These are phyloP conservation scores for Conchocele bisecta DNA, from an alignment of 2,888 invertebrate species.

Conservation along the genomic window DNA sequence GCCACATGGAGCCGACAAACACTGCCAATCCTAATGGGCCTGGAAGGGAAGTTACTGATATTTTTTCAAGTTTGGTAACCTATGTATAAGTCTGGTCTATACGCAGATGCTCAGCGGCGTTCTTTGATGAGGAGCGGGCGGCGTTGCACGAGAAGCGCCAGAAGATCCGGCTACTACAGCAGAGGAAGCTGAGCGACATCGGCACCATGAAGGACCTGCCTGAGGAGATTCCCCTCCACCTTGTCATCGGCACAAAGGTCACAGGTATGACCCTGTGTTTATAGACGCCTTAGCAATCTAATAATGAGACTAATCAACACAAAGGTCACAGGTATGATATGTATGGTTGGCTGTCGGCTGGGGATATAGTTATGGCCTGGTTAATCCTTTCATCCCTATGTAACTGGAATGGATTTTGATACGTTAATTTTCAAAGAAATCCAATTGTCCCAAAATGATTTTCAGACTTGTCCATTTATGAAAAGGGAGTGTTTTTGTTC, in stretches of 20 bases:
- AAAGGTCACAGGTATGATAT: background rate
- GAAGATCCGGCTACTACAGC: constrained; percentile 95
- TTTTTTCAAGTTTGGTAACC: background rate
- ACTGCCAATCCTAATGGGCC: background rate
- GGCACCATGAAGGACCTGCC: constrained; percentile 92
- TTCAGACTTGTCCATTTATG: no score
- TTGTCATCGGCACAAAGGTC: constrained; percentile 96
- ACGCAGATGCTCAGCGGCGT: constrained; percentile 86
- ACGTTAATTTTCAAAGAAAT: no score
- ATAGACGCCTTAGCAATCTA: background rate
- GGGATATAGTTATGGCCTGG: no score
- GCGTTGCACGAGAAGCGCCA: constrained; percentile 95
- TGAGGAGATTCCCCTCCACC: constrained; percentile 95
- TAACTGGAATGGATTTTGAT: no score
- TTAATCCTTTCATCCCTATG: no score
- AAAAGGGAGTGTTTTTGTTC: no score
- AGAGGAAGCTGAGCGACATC: constrained; percentile 89
- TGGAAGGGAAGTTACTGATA: background rate
- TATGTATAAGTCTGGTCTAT: no score
- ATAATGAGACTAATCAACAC: no score
- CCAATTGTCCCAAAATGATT: no score
- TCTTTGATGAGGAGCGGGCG: constrained; percentile 96
- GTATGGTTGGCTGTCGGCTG: no score
- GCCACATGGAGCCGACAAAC: background rate
- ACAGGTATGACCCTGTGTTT: constrained; percentile 77